These are phyloP conservation scores for Synergus laeviventris DNA, from an alignment of 2,888 invertebrate genomes.

Conservation along the genomic window DNA sequence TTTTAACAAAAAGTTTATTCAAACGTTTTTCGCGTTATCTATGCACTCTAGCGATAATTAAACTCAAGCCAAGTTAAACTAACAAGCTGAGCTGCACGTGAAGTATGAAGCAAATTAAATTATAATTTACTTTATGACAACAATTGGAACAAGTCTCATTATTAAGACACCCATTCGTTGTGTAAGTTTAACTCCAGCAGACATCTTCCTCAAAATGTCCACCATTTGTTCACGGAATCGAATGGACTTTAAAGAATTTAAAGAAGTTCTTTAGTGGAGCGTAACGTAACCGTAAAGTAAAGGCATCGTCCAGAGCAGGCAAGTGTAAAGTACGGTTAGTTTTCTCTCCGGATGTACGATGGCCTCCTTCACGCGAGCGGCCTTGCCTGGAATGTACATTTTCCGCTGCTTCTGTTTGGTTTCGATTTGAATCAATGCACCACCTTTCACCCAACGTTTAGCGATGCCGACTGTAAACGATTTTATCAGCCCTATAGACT, in stretches of 20 bases:
- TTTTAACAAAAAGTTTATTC: neutral
- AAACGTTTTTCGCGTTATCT: neutral
- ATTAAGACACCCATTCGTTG: neutral
- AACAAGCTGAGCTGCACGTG: neutral
- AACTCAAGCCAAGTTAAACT: neutral
- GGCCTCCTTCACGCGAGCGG: constrained; percentile 72
- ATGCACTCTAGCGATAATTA: neutral
- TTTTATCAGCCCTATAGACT: constrained; percentile 24
- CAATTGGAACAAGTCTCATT: neutral
- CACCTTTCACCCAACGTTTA: constrained; percentile 56
- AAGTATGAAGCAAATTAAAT: neutral
- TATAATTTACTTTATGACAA: neutral
- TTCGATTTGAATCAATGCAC: constrained; percentile 62
- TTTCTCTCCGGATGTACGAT: constrained; percentile 72
- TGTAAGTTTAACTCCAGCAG: neutral
- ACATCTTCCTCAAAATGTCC: neutral
- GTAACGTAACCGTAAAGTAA: constrained; percentile 66
- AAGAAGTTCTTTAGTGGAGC: constrained; percentile 59
- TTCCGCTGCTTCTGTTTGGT: constrained; percentile 62
- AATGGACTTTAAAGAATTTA: constrained; percentile 26
- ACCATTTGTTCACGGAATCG: neutral
- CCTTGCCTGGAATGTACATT: constrained; percentile 73
- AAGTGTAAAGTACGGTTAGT: constrained; percentile 71
- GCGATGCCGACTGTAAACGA: constrained; percentile 12
- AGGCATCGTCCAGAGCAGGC: constrained; percentile 44